Base-by-base conservation (phyloP, 1,140 invertebrate genomes). In the Nebria ingens region DNA sequence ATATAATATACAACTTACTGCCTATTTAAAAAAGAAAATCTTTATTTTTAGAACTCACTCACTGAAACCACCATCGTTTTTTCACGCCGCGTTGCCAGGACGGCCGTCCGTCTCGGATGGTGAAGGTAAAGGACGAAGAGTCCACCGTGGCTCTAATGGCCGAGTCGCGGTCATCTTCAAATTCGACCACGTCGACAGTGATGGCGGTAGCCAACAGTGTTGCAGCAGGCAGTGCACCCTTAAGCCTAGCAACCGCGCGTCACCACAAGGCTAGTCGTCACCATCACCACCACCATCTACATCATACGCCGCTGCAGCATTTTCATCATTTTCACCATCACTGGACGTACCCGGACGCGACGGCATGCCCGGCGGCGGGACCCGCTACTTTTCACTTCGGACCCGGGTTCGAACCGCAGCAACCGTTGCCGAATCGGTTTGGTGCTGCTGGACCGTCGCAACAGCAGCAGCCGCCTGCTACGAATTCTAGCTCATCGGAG, bases 331-430 rank as follows among this genome's bases (percentile, higher is more conserved):
- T 63, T 38, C 68, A 71, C 57, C 70, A 72, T 55, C 71, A 70
- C 56, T 73, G 69, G 64, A 65, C 65, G 52, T 68, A 66, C 45
- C 65, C 68, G 23, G 56, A 58, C 59, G 56, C 66, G 19, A 38
- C 53, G 42, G 55, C 49, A 42, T 61, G 61, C 20, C 15, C 58
- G 25, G 54, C 29, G 25, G 51, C 56, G 40, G 23, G 58, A 15
- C 66, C 68, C 2, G 70, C 72, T 21, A 73, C 71, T 25, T 75
- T 77, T 57, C 72, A 74, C 61, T 74, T 76, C 66, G 73, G 73
- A 4, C 72, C 73, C 12, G 74, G 74, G 3, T 76, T 76, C 65
- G 71, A 74, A 63, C 73, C 71, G n/a, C 74, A 73, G 59, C 55
- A 51, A 25, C 62, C 57, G 54, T 58, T 58, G 13, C 20, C 20